These are phyloP conservation scores for Heliconius charithonia DNA, from an alignment of 2,888 invertebrate species.

Conservation along the genomic window DNA sequence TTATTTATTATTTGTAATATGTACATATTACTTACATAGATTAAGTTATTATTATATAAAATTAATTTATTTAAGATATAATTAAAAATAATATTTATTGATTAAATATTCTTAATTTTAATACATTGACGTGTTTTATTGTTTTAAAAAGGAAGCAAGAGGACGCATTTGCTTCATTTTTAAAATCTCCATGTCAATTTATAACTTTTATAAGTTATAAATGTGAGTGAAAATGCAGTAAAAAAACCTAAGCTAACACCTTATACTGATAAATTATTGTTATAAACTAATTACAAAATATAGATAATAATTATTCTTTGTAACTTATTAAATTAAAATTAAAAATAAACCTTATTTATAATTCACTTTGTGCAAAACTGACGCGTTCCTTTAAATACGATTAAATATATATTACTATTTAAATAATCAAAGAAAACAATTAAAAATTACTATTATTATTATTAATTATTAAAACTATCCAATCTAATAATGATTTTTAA, in stretches of 20 bases:
- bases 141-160: slow-evolving; percentile 71
- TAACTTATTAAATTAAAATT: slow-evolving; percentile 30
- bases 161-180: slow-evolving; percentile 77
- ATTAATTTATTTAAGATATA: neutral
- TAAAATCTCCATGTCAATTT: slow-evolving; percentile 44
- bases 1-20: slow-evolving; percentile 44
- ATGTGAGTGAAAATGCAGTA: slow-evolving; percentile 74
- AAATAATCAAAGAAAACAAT: slow-evolving; percentile 60
- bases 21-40: slow-evolving; percentile 62
- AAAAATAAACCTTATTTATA: slow-evolving; percentile 18
- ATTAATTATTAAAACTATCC: slow-evolving; percentile 5
- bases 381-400: slow-evolving; percentile 32
- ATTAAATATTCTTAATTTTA: slow-evolving; percentile 22
- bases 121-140: slow-evolving; percentile 24
- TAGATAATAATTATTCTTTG: slow-evolving; percentile 7
- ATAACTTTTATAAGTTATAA: slow-evolving; percentile 32
- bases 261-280: slow-evolving; percentile 24
- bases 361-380: slow-evolving; percentile 73
- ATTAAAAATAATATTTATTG: neutral
- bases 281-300: neutral
- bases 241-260: slow-evolving; percentile 48
- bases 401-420: neutral
- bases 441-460: neutral
- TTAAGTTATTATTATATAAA: slow-evolving; percentile 23
- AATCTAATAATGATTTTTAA: slow-evolving; percentile 17